phyloP scores from a whole-genome alignment of 2,797 vertebrate species.

The Sebastes goodei region DNA sequence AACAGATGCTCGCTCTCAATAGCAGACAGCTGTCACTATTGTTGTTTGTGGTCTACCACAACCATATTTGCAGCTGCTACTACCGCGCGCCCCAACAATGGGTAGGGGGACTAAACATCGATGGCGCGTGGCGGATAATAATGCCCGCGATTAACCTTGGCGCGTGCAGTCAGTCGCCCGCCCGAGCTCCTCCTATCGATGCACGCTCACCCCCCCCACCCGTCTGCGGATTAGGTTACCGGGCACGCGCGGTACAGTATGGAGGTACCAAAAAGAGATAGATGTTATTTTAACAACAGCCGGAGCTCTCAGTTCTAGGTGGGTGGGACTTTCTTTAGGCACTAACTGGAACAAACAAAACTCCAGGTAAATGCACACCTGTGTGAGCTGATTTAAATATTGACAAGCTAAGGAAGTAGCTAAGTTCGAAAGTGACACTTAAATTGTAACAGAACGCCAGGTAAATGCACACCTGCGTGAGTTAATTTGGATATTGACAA shows the following conservation, averaged over 20 bases:
- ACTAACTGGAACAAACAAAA: not conserved
- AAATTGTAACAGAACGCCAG: no score
- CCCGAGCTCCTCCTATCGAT: conserved; percentile 61
- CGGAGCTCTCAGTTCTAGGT: not conserved
- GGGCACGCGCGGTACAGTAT: conserved; percentile 61
- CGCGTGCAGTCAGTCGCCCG: conserved; percentile 73
- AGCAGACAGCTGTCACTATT: conserved; percentile 88
- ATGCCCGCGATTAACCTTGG: conserved; percentile 84
- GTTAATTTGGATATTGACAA: not conserved
- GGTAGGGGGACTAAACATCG: conserved; percentile 71
- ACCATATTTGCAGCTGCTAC: conserved; percentile 87
- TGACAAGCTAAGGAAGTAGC: not conserved
- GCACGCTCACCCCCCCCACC: conserved; percentile 21
- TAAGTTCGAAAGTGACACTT: not conserved
- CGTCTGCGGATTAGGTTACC: conserved; percentile 76
- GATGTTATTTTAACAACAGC: not conserved
- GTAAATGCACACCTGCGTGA: conserved; percentile 8
- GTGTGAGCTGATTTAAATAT: not conserved
- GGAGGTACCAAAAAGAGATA: not conserved
- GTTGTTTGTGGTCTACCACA: conserved; percentile 82
- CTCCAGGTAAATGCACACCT: conserved; percentile 9
- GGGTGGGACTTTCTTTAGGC: not conserved
- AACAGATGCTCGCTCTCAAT: conserved; percentile 86
- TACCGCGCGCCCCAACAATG: conserved; percentile 80
- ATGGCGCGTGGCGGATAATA: conserved; percentile 86